Conservation (phyloP, 1,140 invertebrate species). For the Dreissena rostriformis region DNA sequence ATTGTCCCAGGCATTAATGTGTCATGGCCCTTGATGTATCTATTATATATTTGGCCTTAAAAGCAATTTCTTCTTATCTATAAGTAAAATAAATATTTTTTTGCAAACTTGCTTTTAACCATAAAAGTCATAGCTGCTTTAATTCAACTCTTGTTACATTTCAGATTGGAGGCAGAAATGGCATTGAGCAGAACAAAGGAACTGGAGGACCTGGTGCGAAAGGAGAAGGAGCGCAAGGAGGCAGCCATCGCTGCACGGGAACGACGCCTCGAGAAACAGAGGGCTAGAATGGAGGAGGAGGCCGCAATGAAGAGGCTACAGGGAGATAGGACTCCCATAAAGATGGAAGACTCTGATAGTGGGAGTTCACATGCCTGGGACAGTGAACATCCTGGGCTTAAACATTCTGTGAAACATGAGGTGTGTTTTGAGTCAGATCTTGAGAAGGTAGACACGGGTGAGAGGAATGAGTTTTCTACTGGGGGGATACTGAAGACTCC, state of each 20-base stretch:
- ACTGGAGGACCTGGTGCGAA: constrained; percentile 34
- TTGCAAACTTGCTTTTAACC: no score
- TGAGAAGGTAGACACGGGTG: neutral
- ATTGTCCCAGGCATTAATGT: no score
- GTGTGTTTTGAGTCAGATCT: constrained; percentile 27
- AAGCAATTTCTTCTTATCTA: no score
- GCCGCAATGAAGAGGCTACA: constrained; percentile 38
- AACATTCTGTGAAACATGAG: neutral
- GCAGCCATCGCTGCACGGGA: constrained; percentile 42
- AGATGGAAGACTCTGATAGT: constrained; percentile 1
- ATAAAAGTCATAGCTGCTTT: no score
- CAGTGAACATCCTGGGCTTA: neutral
- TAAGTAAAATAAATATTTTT: no score
- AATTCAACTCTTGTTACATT: neutral
- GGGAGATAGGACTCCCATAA: constrained; percentile 13
- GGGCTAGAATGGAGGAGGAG: constrained; percentile 29
- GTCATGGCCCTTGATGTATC: no score
- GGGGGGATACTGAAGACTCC: neutral
- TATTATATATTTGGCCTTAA: no score
- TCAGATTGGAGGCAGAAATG: constrained; percentile 40
- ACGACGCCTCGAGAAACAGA: constrained; percentile 31
- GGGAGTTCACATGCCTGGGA: neutral
- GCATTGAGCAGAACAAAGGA: constrained; percentile 42
- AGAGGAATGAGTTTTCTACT: neutral
- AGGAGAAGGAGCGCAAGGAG: constrained; percentile 45